These are phyloP conservation scores for Grantiella picta DNA, from an alignment of 2,113 vertebrate species.

Conservation along the genomic window DNA sequence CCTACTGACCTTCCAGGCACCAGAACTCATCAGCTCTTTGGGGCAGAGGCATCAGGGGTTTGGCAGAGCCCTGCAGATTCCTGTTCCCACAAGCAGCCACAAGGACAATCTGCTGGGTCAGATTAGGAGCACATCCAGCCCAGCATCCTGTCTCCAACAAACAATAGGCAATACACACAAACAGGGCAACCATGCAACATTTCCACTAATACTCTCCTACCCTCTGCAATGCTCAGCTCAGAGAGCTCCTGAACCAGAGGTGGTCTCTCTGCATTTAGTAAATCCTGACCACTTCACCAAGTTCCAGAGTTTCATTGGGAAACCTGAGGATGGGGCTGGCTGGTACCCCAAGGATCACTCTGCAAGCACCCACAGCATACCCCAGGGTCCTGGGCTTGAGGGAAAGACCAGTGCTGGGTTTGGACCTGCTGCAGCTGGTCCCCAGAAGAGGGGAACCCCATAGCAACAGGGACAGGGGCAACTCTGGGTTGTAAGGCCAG, in stretches of 20 bases:
- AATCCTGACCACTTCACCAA: not conserved
- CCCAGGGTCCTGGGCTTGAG: not conserved
- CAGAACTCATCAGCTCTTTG: not conserved
- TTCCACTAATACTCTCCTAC: not conserved
- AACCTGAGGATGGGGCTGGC: not conserved
- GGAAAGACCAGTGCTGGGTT: not conserved
- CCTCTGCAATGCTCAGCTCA: not conserved
- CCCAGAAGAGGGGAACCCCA: not conserved
- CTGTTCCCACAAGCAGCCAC: not conserved
- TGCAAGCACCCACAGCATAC: accelerated
- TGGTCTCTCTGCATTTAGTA: not conserved
- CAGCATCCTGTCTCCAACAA: accelerated
- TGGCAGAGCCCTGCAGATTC: not conserved
- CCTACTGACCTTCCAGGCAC: not conserved
- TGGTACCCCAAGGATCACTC: accelerated
- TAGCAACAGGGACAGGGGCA: not conserved
- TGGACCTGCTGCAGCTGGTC: not conserved
- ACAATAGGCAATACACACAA: not conserved
- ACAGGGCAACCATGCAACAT: accelerated
- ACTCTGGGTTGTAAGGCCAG: not conserved
- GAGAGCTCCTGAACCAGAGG: not conserved
- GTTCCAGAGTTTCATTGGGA: not conserved
- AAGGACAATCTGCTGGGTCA: not conserved
- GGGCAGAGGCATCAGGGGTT: accelerated
- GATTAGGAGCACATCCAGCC: not conserved